Evolutionary conservation across 2,888 invertebrate species (phyloP), one percentile per base, ranked within the genome.

Genomic region (Drosophila eohydei): DNA sequence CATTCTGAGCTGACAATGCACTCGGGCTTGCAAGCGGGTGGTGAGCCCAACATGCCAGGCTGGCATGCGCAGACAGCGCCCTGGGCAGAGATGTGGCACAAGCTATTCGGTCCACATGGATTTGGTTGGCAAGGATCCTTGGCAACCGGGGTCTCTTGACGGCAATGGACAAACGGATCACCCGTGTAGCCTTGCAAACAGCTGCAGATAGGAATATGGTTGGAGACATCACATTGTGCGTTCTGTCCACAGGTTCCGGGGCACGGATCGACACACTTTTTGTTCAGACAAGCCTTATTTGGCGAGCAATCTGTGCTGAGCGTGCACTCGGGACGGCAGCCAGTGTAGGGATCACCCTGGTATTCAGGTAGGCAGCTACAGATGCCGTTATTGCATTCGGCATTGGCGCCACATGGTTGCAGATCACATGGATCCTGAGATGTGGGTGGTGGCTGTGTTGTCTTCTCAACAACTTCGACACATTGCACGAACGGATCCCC

Each of bases 401-500:
- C 97, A 92, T 97, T 97, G 48, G 95, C 94, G 55, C 97, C 97
- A 92, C 98, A 98, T n/a, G 97, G 97, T 59, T 96, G 96, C 71
- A 96, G 95, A 89, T 96, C 94, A 92, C 97, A 97, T 64, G 97
- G 97, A 93, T 94, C 93, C 89, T 93, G 94, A 7, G 80, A 73
- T 1, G 71, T 48, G 0, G 80, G 66, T 0, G 90, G 83, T 89
- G 94, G 95, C 90, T 68, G 71, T 0, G 88, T 96, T 32, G 95
- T 95, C 71, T 79, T 79, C 64, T 91, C 92, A 55, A 91, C 89
- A 55, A 95, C 91, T 83, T 94, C 93, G 3, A 94, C 93, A 77
- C 95, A 95, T 78, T 94, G 94, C 0, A 93, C 94, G 90, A 95
- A 95, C 16, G 95, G 95, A 93, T 96, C 95, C 8, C 96, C 96